Evolutionary conservation across 2,888 invertebrate genomes (phyloP).

Genomic region (Drosophila barbarae): DNA sequence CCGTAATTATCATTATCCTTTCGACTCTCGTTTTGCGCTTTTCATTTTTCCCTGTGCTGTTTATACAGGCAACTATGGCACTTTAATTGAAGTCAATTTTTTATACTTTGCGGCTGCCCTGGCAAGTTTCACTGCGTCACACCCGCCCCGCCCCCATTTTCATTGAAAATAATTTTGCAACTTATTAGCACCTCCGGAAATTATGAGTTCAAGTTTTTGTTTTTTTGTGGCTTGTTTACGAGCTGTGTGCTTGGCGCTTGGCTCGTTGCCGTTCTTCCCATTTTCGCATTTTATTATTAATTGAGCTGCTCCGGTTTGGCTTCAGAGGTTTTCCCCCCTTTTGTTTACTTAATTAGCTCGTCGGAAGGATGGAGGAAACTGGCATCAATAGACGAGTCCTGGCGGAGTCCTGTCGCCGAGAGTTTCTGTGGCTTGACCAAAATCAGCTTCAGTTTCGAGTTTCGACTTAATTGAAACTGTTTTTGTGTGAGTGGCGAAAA

Average conservation of each 20-base stretch:
- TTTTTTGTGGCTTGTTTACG: conserved; percentile 61
- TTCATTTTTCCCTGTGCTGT: conserved; percentile 62
- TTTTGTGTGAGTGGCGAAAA: conserved; percentile 17
- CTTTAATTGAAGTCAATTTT: conserved; percentile 73
- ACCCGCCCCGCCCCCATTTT: conserved; percentile 11
- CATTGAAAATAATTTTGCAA: conserved; percentile 71
- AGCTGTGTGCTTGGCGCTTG: conserved; percentile 24
- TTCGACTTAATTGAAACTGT: conserved; percentile 60
- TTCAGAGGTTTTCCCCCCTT: conserved; percentile 32
- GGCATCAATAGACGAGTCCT: conserved; percentile 28
- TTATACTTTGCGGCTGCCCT: conserved; percentile 53
- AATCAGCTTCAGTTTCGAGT: conserved; percentile 41
- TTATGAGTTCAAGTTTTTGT: conserved; percentile 61
- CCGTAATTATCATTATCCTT: conserved; percentile 68
- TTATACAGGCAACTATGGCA: conserved; percentile 69
- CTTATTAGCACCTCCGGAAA: conserved; percentile 74
- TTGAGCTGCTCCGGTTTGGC: conserved; percentile 57
- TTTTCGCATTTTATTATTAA: conserved; percentile 55
- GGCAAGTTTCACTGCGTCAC: conserved; percentile 32
- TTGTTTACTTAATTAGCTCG: conserved; percentile 65
- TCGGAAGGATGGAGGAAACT: conserved; percentile 41
- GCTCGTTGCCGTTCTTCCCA: conserved; percentile 20
- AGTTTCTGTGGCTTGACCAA: conserved; percentile 16
- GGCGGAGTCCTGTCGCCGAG: conserved; percentile 15
- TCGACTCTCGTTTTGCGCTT: conserved; percentile 63